Percentiles rank a stretch among this genome's conserved stretches.
These are phyloP conservation scores for Empidonax traillii DNA, from an alignment of 2,113 vertebrate species.

Conservation along the genomic window DNA sequence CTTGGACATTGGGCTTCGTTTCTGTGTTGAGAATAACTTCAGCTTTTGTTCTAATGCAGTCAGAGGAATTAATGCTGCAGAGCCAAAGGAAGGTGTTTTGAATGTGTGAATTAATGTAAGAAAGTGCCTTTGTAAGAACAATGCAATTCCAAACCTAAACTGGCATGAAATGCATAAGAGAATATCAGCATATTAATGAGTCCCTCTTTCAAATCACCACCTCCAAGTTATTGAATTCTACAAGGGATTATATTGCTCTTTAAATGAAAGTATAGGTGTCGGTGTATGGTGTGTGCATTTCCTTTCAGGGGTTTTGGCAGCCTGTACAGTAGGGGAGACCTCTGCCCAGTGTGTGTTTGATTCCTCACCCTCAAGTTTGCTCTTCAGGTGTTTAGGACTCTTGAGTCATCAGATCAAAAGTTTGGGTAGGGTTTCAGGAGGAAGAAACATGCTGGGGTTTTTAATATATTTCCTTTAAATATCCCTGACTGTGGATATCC, in stretches of 20 bases:
- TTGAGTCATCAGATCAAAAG: background rate
- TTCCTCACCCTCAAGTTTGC: background rate
- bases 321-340: background rate
- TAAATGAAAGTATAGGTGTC: conserved; percentile 1
- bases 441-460: background rate
- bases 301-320: background rate
- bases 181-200: background rate
- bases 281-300: background rate
- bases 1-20: background rate
- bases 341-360: conserved; percentile 1
- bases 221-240: background rate
- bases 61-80: background rate
- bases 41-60: background rate
- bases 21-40: background rate
- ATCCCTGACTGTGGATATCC: background rate
- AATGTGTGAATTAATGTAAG: background rate
- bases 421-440: background rate
- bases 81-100: background rate
- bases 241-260: conserved; percentile 3
- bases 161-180: background rate
- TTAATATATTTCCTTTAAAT: background rate
- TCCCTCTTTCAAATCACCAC: background rate
- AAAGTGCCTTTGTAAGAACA: background rate
- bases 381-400: background rate
- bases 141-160: background rate